Evolutionary conservation across 2,113 vertebrate genomes (phyloP), one percentile per base, ranked within the genome.

Genomic region (Mungos mungo): DNA sequence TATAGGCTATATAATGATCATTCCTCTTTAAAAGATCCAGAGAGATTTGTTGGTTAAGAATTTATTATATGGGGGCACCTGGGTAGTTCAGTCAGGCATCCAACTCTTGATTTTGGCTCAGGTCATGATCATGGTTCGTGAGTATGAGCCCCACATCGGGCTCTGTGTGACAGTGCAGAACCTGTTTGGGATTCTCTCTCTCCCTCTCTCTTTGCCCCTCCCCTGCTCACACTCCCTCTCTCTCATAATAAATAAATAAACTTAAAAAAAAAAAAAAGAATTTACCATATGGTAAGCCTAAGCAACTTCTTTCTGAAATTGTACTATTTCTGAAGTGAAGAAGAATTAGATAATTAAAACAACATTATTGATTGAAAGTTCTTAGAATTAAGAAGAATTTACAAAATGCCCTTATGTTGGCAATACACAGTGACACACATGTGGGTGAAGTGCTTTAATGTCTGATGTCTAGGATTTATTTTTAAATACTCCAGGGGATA

Each of bases 401-500:
- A 86, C 1, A 94, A 74, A 86, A 95, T 10, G 33, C 86, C 45
- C 54, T 85, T 80, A 47, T 71, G 57, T 95, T 92, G 86, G 50
- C 41, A 81, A 21, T 93, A 83, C 12, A 76, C 90, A 50, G 57
- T 74, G 60, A 87, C 60, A 90, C 76, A 88, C 69, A 96, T 92
- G 15, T 95, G 88, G 27, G 19, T 93, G 65, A 96, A 93, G 87
- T 95, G 68, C 71, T 66, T 69, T 3, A 83, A 81, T 97, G 54
- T 96, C 95, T 74, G n/a, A 68, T 88, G 35, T 91, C 74, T 90
- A 47, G 50, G 65, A 86, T 93, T 96, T 96, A 95, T 96, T 96
- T 97, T 92, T 88, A 85, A 96, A 90, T 81, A 82, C 47, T 80
- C n/a, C 23, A 92, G 85, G 14, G 81, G 12, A 71, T 41, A 93